Evolutionary conservation across 2,113 vertebrate genomes (phyloP), one percentile per base, ranked within the genome.

Genomic region (Tiliqua scincoides): DNA sequence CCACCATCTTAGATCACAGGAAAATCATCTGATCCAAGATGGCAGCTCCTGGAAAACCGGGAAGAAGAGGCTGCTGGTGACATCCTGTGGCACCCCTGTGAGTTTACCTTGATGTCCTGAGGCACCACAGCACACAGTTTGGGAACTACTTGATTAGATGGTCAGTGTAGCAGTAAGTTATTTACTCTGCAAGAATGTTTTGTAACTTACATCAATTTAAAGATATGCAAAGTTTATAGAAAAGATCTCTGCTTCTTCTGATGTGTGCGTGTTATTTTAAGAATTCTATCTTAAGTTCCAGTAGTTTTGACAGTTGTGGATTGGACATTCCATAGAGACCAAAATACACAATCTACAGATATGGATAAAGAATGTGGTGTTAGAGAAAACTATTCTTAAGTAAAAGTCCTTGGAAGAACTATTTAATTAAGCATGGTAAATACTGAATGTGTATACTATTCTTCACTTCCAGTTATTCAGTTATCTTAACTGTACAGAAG

Each of bases 401-500:
- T 9, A 57, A 77, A 63, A 71, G 7, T 52, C 52, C 84, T 89
- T 48, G 20, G 43, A 27, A 79, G 70, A 67, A 57, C 67, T 80
- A 85, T 77, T 40, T 71, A 62, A 62, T 74, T 84, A 78, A 75
- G 62, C 59, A 25, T 27, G 21, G 8, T 70, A 80, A 73, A 43
- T 88, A 30, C 14, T 63, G 43, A 40, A 83, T 4, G 2, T 57
- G 48, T 79, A 21, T 70, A 9, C 21, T 71, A 71, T 54, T 54
- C 21, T 71, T 17, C 32, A 5, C 32, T 43, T 65, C 35, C 27
- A 52, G 15, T 67, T 85, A 1, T 43, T 85, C 37, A 85, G 68
- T 67, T n/a, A 63, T 82, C 87, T 89, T 74, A 11, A 0, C 27
- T 82, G 63, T 59, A 76, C 48, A 85, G 32, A 90, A 67, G 67